These are phyloP conservation scores for Drosophila neutralis DNA, from an alignment of 2,888 invertebrate genomes.

Conservation along the genomic window DNA sequence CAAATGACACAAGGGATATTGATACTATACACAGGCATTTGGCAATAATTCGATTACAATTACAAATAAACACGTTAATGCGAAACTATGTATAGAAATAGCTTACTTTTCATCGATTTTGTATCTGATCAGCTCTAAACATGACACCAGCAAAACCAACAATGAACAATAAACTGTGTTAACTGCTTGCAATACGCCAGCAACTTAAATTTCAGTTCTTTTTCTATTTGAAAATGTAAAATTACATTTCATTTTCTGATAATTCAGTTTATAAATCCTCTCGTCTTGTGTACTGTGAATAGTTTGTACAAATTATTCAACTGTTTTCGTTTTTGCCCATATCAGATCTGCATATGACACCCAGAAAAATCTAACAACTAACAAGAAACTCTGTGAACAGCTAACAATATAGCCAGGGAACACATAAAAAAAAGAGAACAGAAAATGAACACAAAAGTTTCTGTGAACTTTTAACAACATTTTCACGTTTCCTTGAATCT, in stretches of 20 bases:
- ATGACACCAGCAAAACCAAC: conserved; percentile 52
- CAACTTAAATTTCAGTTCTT: background rate
- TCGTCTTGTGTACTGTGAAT: background rate
- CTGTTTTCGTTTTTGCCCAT: background rate
- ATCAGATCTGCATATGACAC: conserved; percentile 14
- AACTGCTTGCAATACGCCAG: conserved; percentile 4
- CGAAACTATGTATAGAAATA: conserved; percentile 6
- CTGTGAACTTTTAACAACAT: conserved; percentile 70
- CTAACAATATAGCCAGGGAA: conserved; percentile 43
- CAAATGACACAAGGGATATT: conserved; percentile 45
- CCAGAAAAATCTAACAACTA: conserved; percentile 35
- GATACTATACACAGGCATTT: conserved; percentile 11
- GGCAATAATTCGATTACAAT: conserved; percentile 41
- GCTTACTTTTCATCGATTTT: background rate
- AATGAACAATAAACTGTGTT: background rate
- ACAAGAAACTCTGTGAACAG: conserved; percentile 26
- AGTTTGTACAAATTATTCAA: background rate
- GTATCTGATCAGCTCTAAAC: conserved; percentile 51
- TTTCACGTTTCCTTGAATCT: conserved; percentile 72
- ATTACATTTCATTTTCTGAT: background rate
- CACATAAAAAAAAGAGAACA: background rate
- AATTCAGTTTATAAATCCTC: background rate
- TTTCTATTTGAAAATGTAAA: background rate
- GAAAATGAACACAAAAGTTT: conserved; percentile 55
- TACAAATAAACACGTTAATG: conserved; percentile 24